Percentiles rank a stretch among this genome's conserved stretches.
These are phyloP conservation scores for Morpho helenor DNA, from an alignment of 2,888 invertebrate species.

Conservation along the genomic window DNA sequence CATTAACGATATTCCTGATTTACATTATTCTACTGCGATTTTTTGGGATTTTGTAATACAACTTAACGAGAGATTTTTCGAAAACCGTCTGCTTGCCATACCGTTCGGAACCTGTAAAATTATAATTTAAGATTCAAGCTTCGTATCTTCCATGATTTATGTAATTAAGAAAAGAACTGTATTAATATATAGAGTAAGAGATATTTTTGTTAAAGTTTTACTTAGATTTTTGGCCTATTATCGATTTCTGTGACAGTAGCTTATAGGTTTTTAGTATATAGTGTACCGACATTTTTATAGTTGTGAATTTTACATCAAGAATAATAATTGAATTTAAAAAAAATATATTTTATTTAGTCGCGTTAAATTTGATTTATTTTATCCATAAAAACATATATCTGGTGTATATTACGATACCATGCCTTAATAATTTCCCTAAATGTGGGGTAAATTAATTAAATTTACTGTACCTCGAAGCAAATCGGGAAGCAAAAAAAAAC, in stretches of 20 bases:
- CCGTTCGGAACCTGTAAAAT: neutral
- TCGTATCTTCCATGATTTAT: constrained; percentile 30
- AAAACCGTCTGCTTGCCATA: no score
- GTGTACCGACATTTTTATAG: constrained; percentile 24
- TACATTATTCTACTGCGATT: no score
- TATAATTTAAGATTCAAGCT: constrained; percentile 20
- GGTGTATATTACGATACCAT: neutral
- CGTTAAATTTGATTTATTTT: no score
- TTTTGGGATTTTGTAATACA: no score
- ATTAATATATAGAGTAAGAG: constrained; percentile 27
- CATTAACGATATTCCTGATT: no score
- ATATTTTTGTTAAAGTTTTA: constrained; percentile 28
- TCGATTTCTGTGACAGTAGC: constrained; percentile 21
- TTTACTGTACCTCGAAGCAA: no score
- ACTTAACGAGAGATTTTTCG: no score
- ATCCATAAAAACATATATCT: no score
- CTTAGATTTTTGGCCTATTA: constrained; percentile 26
- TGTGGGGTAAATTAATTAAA: neutral
- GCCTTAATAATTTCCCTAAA: neutral
- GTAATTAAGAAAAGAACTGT: constrained; percentile 27
- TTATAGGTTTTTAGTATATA: constrained; percentile 17
- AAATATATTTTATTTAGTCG: neutral
- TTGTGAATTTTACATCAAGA: constrained; percentile 1
- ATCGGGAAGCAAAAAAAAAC: no score
- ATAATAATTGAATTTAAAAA: neutral